phyloP scores from a whole-genome alignment of 2,113 vertebrate species.

The Thermophis baileyi region DNA sequence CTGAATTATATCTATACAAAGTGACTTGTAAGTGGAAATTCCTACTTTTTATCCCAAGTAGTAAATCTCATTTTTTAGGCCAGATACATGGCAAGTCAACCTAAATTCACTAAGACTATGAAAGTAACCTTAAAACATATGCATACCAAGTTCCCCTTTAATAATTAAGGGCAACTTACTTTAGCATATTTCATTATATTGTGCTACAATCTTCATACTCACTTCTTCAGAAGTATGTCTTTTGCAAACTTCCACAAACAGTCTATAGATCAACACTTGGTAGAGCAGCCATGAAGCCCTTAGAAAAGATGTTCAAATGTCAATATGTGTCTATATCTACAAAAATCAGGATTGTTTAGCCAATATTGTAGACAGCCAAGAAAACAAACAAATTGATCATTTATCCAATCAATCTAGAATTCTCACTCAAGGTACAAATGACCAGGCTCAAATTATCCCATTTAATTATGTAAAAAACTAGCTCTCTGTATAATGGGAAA shows the following conservation, averaged over 20 bases:
- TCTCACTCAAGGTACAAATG: neutral
- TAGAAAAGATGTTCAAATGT: neutral
- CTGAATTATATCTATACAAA: neutral
- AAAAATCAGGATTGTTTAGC: neutral
- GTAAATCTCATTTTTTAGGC: neutral
- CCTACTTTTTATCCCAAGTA: neutral
- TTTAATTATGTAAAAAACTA: neutral
- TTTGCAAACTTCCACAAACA: neutral
- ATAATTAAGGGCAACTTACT: neutral
- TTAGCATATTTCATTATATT: neutral
- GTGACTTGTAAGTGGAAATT: neutral
- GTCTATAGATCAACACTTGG: neutral
- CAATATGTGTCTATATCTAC: neutral
- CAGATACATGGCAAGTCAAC: neutral
- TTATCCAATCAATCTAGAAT: neutral
- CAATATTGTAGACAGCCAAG: neutral
- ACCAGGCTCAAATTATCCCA: neutral
- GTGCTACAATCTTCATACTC: neutral
- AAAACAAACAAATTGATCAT: neutral
- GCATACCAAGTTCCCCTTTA: neutral
- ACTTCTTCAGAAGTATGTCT: neutral
- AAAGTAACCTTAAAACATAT: neutral
- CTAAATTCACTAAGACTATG: neutral
- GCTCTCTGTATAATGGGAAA: neutral
- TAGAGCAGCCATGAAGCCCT: neutral